Evolutionary conservation across 2,113 vertebrate genomes (phyloP), one percentile per base, ranked within the genome.

Genomic region (Otolemur garnettii): DNA sequence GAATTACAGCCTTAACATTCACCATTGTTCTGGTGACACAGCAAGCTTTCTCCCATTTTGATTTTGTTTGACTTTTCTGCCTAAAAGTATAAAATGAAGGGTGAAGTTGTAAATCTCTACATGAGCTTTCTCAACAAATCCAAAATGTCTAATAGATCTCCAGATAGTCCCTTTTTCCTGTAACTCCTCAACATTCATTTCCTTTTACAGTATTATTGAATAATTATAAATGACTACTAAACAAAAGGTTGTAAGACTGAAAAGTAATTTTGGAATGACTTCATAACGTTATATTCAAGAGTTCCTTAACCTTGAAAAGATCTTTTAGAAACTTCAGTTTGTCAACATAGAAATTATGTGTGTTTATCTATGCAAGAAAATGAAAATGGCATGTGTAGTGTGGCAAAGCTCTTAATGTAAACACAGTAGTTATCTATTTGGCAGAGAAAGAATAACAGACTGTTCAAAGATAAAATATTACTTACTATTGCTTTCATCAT

Each of bases 21-120:
- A 85, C 28, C 95, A 57, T 64, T 18, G 64, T 33, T 12, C 91
- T 53, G 66, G 91, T 66, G 75, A 94, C 55, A 93, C 2, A 86
- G 66, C 35, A 66, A 86, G 74, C 88, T 86, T 90, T 94, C 88
- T 95, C 92, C 92, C 66, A 85, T 85, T 90, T 92, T n/a, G 0
- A 81, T 84, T 97, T 85, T 97, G 97, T 97, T 96, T 96, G 91
- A 97, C 97, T 96, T 97, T 90, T 96, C 96, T 96, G 91, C 75
- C 80, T 69, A 26, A 78, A 89, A 94, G 82, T 95, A 74, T 95
- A 91, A 97, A 95, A 93, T 93, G 91, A 94, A 94, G 60, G 77
- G 75, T 82, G 86, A 97, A 94, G 85, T 83, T 94, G 64, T 96
- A 96, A 98, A 96, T 96, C 82, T 95, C 88, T 72, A 78, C 75